Base-by-base conservation (phyloP, 2,113 vertebrate genomes). In the Vimba vimba region DNA sequence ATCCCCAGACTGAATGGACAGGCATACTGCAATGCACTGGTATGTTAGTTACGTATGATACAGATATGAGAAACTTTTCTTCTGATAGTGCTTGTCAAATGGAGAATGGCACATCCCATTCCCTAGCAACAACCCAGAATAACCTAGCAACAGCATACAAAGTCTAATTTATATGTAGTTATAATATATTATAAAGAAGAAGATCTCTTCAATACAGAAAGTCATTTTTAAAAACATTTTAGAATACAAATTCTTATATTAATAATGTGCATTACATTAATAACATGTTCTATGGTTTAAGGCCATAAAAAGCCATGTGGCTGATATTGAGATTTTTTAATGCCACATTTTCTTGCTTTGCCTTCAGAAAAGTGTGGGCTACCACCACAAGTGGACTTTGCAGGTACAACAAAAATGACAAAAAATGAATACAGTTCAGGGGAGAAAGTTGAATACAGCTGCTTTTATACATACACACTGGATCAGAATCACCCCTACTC, bases 401-500 rank as follows among this genome's bases (percentile, higher is more conserved):
- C 85, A 75, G 85, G 68, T 23, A 68, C 25, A 68, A 5, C 1
- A 50, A 0, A 87, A 30, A n/a, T 62, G 11, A 36, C 3, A 19
- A 1, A 10, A 12, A 0, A 71, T 45, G 43, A 23, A 2, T 92
- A 91, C 80, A 73, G 1, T 7, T 19, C 80, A 74, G 45, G 45
- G 62, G 84, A 89, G 17, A 55, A 0, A 7, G 69, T 90, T 66
- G 8, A 86, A 84, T 93, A 90, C 1, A 33, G 4, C 1, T 93
- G 93, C 64, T 71, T 77, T 12, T 0, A 0, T 0, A 52, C 13
- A 13, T 88, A 91, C 77, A 45, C 0, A 2, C 23, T 92, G 55
- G 25, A 33, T 7, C 5, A 86, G 5, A 87, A 87, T 21, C 2
- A 21, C 2, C 17, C 30, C 1, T 7, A 68, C 64, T 27, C 64